These are phyloP conservation scores for Sebastes hopkinsi DNA, from an alignment of 2,797 vertebrate species.

Conservation along the genomic window DNA sequence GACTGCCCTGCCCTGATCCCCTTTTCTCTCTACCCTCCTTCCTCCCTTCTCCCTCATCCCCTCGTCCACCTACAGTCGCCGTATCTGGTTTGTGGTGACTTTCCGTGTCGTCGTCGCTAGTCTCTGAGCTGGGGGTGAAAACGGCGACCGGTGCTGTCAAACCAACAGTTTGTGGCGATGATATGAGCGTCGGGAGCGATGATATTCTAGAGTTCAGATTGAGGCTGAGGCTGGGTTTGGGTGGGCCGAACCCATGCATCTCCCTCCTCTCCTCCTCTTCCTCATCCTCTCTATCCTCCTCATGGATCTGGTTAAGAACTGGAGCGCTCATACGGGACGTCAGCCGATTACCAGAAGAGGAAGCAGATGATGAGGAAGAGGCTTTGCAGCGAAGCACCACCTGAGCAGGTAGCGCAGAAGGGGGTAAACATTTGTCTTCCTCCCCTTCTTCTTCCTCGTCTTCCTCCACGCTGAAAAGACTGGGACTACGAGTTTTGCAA, in stretches of 20 bases:
- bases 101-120: constrained; percentile 89
- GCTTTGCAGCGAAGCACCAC: constrained; percentile 92
- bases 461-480: constrained; percentile 88
- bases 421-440: constrained; percentile 72
- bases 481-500: constrained; percentile 74
- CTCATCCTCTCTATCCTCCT: constrained; percentile 93
- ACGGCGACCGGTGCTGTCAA: constrained; percentile 86
- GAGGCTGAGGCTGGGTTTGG: constrained; percentile 91
- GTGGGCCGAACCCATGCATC: constrained; percentile 70
- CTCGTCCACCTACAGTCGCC: constrained; percentile 60
- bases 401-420: constrained; percentile 85
- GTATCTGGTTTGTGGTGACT: constrained; percentile 81
- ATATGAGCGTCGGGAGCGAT: constrained; percentile 41
- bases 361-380: constrained; percentile 73
- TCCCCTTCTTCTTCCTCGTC: constrained; percentile 94
- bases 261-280: constrained; percentile 64
- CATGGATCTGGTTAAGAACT: constrained; percentile 97
- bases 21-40: constrained; percentile 51
- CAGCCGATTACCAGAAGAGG: constrained; percentile 88
- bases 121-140: constrained; percentile 93
- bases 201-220: constrained; percentile 86
- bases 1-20: constrained; percentile 73
- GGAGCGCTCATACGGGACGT: constrained; percentile 95
- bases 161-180: constrained; percentile 79
- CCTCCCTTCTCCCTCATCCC: constrained; percentile 78